phyloP scores from a whole-genome alignment of 2,888 invertebrate species.

The Carcina quercana region DNA sequence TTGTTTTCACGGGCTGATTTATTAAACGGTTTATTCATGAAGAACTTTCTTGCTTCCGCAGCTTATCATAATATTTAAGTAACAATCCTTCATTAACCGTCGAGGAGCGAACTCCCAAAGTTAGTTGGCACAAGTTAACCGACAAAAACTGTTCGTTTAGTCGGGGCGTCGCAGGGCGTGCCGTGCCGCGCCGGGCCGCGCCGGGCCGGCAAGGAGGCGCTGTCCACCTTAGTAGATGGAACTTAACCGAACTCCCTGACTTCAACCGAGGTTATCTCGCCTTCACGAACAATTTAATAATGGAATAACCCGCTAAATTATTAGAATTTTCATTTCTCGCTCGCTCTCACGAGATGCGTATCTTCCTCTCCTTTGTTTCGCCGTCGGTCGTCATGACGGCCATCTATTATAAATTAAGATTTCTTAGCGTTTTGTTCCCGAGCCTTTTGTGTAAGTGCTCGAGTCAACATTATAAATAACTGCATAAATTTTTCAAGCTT shows the following conservation, averaged over 20 bases:
- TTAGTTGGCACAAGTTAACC: too few relatives aligned
- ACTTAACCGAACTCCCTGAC: slow-evolving; percentile 4
- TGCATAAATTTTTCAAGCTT: too few relatives aligned
- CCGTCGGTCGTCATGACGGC: slow-evolving; percentile 5
- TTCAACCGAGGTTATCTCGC: slow-evolving; percentile 10
- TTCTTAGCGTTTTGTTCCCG: slow-evolving; percentile 4
- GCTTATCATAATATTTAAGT: too few relatives aligned
- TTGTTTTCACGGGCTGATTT: too few relatives aligned
- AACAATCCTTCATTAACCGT: not conserved
- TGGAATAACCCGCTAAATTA: slow-evolving; percentile 36
- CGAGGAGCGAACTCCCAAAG: slow-evolving; percentile 2
- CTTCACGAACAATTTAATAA: slow-evolving; percentile 51
- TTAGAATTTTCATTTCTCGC: slow-evolving; percentile 10
- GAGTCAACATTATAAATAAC: slow-evolving; percentile 7
- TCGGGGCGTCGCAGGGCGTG: not conserved
- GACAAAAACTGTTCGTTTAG: slow-evolving; percentile 4
- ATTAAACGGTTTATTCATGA: too few relatives aligned
- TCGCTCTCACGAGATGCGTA: slow-evolving; percentile 4
- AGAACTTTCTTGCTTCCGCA: too few relatives aligned
- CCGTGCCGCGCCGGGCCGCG: not conserved
- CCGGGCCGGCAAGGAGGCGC: not conserved
- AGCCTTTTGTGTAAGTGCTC: slow-evolving; percentile 1
- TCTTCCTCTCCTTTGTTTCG: slow-evolving; percentile 8
- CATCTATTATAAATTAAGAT: slow-evolving; percentile 10
- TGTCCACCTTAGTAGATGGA: slow-evolving; percentile 5